Evolutionary conservation across 2,888 invertebrate genomes (phyloP).

Genomic region (Oxytorus armatus): DNA sequence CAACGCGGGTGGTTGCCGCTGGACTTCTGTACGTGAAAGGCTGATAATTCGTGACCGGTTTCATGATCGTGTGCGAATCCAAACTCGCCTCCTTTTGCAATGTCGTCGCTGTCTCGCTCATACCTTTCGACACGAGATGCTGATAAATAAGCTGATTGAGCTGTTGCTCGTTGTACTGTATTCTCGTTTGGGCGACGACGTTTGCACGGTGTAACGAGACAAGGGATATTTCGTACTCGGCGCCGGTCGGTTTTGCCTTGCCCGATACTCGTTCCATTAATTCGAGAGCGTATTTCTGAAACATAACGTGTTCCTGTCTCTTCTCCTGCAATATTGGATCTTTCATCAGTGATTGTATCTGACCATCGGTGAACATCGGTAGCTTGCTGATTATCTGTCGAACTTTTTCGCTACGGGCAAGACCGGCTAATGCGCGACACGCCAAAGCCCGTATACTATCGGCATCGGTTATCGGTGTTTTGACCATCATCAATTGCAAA

Average conservation of each 20-base stretch:
- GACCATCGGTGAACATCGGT: slow-evolving; percentile 96
- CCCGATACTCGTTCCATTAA: slow-evolving; percentile 96
- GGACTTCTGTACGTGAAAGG: slow-evolving; percentile 82
- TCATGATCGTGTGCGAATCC: slow-evolving; percentile 85
- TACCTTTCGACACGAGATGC: slow-evolving; percentile 92
- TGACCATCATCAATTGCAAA: slow-evolving; percentile 94
- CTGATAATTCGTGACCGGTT: slow-evolving; percentile 79
- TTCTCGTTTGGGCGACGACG: slow-evolving; percentile 98
- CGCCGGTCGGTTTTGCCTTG: slow-evolving; percentile 91
- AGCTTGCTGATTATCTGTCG: slow-evolving; percentile 97
- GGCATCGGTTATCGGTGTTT: slow-evolving; percentile 98
- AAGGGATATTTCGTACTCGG: slow-evolving; percentile 93
- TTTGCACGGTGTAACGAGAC: slow-evolving; percentile 96
- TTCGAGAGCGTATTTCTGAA: slow-evolving; percentile 97
- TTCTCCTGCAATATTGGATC: slow-evolving; percentile 99
- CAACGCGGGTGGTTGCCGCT: slow-evolving; percentile 75
- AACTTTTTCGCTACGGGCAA: slow-evolving; percentile 97
- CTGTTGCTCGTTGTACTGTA: slow-evolving; percentile 97
- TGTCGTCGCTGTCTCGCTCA: slow-evolving; percentile 89
- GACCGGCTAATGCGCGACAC: slow-evolving; percentile 95
- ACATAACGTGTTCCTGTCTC: slow-evolving; percentile 96
- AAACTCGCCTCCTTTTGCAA: slow-evolving; percentile 92
- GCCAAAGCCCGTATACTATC: slow-evolving; percentile 97
- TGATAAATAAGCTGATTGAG: slow-evolving; percentile 96
- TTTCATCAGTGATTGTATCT: slow-evolving; percentile 96